phyloP scores from a whole-genome alignment of 2,888 invertebrate genomes.

The Alentia gelatinosa region DNA sequence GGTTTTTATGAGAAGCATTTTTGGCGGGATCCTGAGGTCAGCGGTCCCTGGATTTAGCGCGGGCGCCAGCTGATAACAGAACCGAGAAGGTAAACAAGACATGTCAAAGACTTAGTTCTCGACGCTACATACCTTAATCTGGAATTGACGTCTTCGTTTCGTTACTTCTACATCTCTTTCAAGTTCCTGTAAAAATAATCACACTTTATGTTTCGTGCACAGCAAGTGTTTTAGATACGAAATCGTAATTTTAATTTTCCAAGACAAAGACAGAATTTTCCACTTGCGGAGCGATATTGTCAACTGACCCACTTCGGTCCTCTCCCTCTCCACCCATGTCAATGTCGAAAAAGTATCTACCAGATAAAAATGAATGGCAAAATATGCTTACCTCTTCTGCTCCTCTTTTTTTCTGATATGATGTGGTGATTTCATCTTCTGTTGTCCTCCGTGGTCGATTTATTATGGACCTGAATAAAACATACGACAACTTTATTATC shows the following conservation, averaged over 20 bases:
- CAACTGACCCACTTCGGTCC: background rate
- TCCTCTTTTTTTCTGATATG: constrained; percentile 46
- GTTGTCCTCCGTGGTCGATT: background rate
- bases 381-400: constrained; percentile 43
- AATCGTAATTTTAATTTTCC: background rate
- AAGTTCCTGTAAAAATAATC: constrained; percentile 65
- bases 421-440: background rate
- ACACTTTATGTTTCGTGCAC: background rate
- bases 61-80: background rate
- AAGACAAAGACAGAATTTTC: background rate
- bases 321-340: background rate
- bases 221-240: background rate
- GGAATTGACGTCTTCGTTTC: constrained; percentile 71
- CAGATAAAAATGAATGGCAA: background rate
- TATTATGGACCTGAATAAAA: constrained; percentile 33
- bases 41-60: constrained; percentile 1
- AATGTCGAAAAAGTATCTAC: background rate
- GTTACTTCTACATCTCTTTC: constrained; percentile 68
- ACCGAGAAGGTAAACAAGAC: background rate
- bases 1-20: background rate
- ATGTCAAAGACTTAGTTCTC: background rate
- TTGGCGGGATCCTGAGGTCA: too few relatives aligned
- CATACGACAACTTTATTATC: background rate
- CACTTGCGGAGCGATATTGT: too few relatives aligned
- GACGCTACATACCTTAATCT: constrained; percentile 71